Evolutionary conservation across 1,140 invertebrate genomes (phyloP), one percentile per base, ranked within the genome.

Genomic region (Arion vulgaris): DNA sequence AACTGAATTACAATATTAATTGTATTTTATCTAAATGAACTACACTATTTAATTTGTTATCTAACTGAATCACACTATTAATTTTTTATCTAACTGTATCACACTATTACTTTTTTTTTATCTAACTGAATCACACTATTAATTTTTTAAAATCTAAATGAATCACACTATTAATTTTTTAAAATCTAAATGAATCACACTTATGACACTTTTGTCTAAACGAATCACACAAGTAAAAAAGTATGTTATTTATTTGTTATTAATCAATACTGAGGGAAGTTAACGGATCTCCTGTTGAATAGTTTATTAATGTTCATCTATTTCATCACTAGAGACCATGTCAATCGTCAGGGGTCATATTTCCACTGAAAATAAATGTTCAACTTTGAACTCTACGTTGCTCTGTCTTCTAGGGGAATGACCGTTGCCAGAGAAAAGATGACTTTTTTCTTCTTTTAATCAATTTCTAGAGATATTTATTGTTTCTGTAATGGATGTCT

Each of bases 401-500:
- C 15, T 57, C 9, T 17, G 51, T 26, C 26, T 57, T 26, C 51
- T 32, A 32, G 62, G 9, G 17, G 19, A 32, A 66, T 66, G 28
- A 34, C 62, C 62, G 4, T 17, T 32, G n/a, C 62, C 11, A 7
- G n/a, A 32, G 62, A 66, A 66, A 66, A 66, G 28, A 32, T 5
- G 32, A 66, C 11, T 0, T 7, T 7, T 57, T 57, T 57, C 4
- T n/a, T n/a, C n/a, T n/a, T n/a, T n/a, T n/a, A n/a, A n/a, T n/a
- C n/a, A 28, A 66, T 1, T 7, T n/a, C 62, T 13, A 5, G 17
- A 66, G 62, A 66, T 1, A 66, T 66, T 66, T 28, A 66, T 66
- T 66, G 62, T 66, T 66, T 66, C 62, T 66, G 62, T 32, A 66
- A 66, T 66, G 32, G 62, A n/a, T 66, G 62, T 66, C 62, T 11